A percentile compares a stretch with the other conserved stretches of the same genome.
These are phyloP conservation scores for Papilio protenor DNA, from an alignment of 2,888 invertebrate genomes.

Conservation along the genomic window DNA sequence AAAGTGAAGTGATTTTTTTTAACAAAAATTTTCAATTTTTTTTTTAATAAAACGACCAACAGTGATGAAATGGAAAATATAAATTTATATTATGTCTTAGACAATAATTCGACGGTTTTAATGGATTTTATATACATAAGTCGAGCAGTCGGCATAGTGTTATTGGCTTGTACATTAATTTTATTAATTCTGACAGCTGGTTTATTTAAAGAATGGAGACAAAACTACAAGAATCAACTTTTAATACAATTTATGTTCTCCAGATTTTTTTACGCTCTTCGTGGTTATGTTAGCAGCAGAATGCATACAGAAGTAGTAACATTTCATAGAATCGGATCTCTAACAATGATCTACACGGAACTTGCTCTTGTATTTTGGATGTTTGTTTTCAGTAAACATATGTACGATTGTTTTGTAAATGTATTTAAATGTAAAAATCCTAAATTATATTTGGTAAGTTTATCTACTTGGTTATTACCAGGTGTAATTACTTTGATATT, in stretches of 20 bases:
- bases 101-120: constrained; percentile 51
- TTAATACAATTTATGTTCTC: constrained; percentile 73
- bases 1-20: neutral
- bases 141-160: constrained; percentile 63
- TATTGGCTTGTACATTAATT: constrained; percentile 61
- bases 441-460: constrained; percentile 60
- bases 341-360: constrained; percentile 64
- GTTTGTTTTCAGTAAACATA: constrained; percentile 70
- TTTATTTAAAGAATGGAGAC: constrained; percentile 71
- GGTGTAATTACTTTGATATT: constrained; percentile 51
- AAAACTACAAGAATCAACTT: constrained; percentile 70
- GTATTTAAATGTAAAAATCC: constrained; percentile 58
- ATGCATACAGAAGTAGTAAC: constrained; percentile 21
- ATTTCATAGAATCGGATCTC: constrained; percentile 51
- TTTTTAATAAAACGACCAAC: neutral
- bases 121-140: constrained; percentile 54
- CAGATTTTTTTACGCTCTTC: constrained; percentile 63
- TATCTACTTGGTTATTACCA: constrained; percentile 64
- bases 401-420: constrained; percentile 69
- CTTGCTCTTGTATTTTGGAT: constrained; percentile 69
- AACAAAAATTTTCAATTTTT: neutral
- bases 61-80: neutral
- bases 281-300: constrained; percentile 48
- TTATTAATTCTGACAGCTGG: constrained; percentile 66
- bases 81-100: constrained; percentile 25